phyloP scores from a whole-genome alignment of 2,797 vertebrate species.

The Sebastes matsubarae region DNA sequence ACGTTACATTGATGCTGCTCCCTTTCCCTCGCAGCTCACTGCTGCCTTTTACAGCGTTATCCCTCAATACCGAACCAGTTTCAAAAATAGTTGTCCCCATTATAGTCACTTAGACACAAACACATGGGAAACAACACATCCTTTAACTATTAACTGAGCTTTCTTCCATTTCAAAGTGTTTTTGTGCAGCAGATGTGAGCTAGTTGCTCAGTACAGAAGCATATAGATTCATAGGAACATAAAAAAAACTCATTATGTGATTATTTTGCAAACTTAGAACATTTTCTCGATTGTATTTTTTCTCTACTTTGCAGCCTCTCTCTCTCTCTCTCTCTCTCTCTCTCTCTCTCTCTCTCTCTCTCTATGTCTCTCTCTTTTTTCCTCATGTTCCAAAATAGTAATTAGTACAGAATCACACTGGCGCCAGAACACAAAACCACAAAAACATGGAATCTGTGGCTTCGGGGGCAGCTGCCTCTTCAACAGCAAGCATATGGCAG shows the following conservation, averaged over 20 bases:
- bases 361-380: neutral
- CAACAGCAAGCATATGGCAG: conserved; percentile 59
- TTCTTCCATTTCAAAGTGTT: neutral
- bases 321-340: neutral
- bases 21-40: too few relatives aligned
- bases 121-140: neutral
- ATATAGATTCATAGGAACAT: neutral
- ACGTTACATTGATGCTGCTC: too few relatives aligned
- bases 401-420: conserved; percentile 62
- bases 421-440: conserved; percentile 54
- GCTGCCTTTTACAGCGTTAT: too few relatives aligned
- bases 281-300: neutral
- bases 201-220: neutral
- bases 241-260: neutral
- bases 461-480: conserved; percentile 64
- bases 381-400: conserved; percentile 61
- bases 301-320: neutral
- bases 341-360: too few relatives aligned
- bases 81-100: too few relatives aligned
- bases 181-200: neutral
- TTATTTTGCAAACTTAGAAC: neutral
- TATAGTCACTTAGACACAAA: too few relatives aligned
- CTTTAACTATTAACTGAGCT: neutral
- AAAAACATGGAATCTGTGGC: conserved; percentile 46
- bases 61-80: too few relatives aligned